phyloP scores from a whole-genome alignment of 2,113 vertebrate species.

The Rhinoderma darwinii region DNA sequence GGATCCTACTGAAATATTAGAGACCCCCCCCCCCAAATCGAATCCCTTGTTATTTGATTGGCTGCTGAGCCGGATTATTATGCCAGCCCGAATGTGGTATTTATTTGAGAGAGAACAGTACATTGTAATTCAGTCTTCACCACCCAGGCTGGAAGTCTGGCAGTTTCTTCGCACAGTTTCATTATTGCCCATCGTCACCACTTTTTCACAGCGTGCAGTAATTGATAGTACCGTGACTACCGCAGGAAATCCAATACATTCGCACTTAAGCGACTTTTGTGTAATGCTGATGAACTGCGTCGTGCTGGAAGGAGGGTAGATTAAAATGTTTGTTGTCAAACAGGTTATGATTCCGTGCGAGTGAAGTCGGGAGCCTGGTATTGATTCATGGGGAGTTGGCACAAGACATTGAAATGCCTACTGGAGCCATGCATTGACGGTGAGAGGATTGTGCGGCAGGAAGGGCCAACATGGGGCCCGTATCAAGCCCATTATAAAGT shows the following conservation, averaged over 20 bases:
- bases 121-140: constrained; percentile 31
- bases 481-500: background rate
- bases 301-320: constrained; percentile 21
- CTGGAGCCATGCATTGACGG: background rate
- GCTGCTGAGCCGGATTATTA: background rate
- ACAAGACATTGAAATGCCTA: background rate
- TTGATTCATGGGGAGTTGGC: constrained; percentile 41
- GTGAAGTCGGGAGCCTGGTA: constrained; percentile 13
- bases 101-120: background rate
- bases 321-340: constrained; percentile 51
- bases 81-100: background rate
- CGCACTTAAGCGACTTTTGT: constrained; percentile 38
- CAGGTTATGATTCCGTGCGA: constrained; percentile 45
- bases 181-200: constrained; percentile 37
- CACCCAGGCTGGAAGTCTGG: background rate
- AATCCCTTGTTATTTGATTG: background rate
- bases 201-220: constrained; percentile 51
- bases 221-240: constrained; percentile 41
- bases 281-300: constrained; percentile 37
- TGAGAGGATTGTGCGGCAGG: background rate
- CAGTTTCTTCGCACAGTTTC: constrained; percentile 12
- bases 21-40: too few species aligned
- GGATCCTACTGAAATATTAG: background rate
- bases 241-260: constrained; percentile 46
- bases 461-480: background rate